A percentile compares a stretch with the other conserved stretches of the same genome.
Conservation (phyloP, 2,888 invertebrate species). For the Pristionchus exspectatus region DNA sequence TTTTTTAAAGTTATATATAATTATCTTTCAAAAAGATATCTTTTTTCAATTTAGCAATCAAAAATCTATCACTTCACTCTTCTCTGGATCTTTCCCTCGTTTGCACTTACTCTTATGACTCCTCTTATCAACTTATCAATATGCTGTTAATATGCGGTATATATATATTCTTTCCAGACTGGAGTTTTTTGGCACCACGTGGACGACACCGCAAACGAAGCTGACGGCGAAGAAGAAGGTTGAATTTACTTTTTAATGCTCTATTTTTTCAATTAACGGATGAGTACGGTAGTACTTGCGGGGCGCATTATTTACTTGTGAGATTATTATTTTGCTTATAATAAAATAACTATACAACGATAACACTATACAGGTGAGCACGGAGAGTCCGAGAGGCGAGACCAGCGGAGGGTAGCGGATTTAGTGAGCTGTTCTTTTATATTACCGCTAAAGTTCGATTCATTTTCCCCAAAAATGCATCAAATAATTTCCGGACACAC, state of each 20-base stretch:
- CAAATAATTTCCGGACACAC: neutral
- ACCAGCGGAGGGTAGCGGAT: constrained; percentile 30
- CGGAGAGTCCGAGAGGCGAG: constrained; percentile 50
- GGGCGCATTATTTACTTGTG: too few relatives aligned
- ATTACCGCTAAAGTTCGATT: neutral
- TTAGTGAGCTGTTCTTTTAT: neutral
- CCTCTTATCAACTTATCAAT: neutral
- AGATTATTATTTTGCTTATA: neutral
- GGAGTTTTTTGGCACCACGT: constrained; percentile 33
- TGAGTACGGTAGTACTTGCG: too few relatives aligned
- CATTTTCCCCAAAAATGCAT: neutral
- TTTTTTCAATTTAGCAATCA: neutral
- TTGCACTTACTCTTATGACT: too few relatives aligned
- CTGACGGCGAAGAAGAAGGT: constrained; percentile 50
- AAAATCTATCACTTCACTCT: neutral
- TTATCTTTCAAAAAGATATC: too few relatives aligned
- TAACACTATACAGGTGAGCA: neutral
- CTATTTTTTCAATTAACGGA: neutral
- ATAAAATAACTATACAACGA: neutral
- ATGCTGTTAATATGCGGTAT: neutral
- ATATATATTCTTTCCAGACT: neutral
- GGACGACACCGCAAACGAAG: constrained; percentile 46
- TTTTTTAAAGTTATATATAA: too few relatives aligned
- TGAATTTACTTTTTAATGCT: neutral
- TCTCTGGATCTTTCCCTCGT: neutral